These are phyloP conservation scores for Drosophila robusta DNA, from an alignment of 2,888 invertebrate genomes.

Conservation along the genomic window DNA sequence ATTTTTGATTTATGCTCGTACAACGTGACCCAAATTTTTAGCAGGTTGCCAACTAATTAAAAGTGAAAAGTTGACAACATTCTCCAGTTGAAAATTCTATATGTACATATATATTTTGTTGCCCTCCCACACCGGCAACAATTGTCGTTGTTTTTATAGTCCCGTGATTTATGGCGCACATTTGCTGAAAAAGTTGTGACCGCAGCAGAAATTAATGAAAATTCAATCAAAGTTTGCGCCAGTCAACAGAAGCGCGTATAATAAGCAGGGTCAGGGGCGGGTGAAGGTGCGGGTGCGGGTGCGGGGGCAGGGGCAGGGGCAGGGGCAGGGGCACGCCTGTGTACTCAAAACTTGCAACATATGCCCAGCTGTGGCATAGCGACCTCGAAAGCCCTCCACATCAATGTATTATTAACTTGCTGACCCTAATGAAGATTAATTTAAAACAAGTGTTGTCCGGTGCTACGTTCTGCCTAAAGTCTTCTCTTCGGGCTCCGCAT, in stretches of 20 bases:
- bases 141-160: slow-evolving; percentile 27
- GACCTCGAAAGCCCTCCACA: slow-evolving; percentile 36
- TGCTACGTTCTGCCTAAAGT: slow-evolving; percentile 12
- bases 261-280: not conserved
- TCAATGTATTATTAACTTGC: slow-evolving; percentile 37
- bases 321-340: not conserved
- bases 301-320: not conserved
- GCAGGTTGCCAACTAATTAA: slow-evolving; percentile 69
- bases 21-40: slow-evolving; percentile 68
- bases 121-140: not conserved
- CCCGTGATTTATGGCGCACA: slow-evolving; percentile 60
- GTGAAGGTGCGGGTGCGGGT: not conserved
- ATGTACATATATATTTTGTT: slow-evolving; percentile 25
- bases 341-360: slow-evolving; percentile 38
- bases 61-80: slow-evolving; percentile 79
- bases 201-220: slow-evolving; percentile 73
- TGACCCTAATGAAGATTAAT: slow-evolving; percentile 79
- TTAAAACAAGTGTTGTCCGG: slow-evolving; percentile 60
- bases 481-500: slow-evolving; percentile 12
- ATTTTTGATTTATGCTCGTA: slow-evolving; percentile 69
- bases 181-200: slow-evolving; percentile 60
- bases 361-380: slow-evolving; percentile 32
- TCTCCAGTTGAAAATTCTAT: slow-evolving; percentile 52
- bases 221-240: slow-evolving; percentile 70
- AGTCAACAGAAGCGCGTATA: slow-evolving; percentile 11